These are phyloP conservation scores for Trachymyrmex cornetzi DNA, from an alignment of 1,140 invertebrate species.

Conservation along the genomic window DNA sequence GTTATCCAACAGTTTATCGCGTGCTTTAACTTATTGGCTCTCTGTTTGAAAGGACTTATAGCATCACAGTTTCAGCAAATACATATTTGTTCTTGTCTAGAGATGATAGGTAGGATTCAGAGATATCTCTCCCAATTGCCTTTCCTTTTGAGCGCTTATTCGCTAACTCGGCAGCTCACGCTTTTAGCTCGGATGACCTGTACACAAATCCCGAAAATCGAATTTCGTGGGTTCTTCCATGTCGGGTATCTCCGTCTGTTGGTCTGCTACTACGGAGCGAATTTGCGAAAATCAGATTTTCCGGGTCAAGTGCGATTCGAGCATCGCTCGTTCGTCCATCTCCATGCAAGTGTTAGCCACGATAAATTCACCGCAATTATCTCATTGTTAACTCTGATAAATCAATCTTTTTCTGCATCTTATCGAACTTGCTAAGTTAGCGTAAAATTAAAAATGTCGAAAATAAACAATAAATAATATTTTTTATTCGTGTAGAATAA, in stretches of 20 bases:
- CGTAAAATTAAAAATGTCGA: background rate
- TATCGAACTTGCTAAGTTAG: conserved; percentile 13
- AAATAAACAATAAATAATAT: background rate
- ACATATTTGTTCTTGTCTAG: conserved; percentile 56
- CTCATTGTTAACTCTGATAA: conserved; percentile 70
- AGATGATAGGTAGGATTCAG: conserved; percentile 16
- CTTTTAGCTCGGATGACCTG: conserved; percentile 64
- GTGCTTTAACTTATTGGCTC: conserved; percentile 19
- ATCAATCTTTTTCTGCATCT: conserved; percentile 62
- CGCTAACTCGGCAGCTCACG: conserved; percentile 49
- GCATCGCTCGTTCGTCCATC: conserved; percentile 44
- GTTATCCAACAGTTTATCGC: background rate
- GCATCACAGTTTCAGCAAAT: conserved; percentile 4
- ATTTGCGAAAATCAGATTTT: conserved; percentile 74
- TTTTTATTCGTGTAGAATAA: background rate
- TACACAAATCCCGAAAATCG: conserved; percentile 71
- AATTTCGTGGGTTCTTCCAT: conserved; percentile 64
- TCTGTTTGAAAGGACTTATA: background rate
- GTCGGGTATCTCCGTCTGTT: conserved; percentile 42
- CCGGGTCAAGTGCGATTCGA: conserved; percentile 68
- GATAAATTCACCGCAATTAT: conserved; percentile 71
- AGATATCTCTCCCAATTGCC: conserved; percentile 51
- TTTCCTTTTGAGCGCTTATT: conserved; percentile 49
- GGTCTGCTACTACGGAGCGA: conserved; percentile 24
- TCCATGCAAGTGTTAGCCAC: conserved; percentile 52